phyloP scores from a whole-genome alignment of 2,888 invertebrate genomes.

The Onthophagus sagittarius region DNA sequence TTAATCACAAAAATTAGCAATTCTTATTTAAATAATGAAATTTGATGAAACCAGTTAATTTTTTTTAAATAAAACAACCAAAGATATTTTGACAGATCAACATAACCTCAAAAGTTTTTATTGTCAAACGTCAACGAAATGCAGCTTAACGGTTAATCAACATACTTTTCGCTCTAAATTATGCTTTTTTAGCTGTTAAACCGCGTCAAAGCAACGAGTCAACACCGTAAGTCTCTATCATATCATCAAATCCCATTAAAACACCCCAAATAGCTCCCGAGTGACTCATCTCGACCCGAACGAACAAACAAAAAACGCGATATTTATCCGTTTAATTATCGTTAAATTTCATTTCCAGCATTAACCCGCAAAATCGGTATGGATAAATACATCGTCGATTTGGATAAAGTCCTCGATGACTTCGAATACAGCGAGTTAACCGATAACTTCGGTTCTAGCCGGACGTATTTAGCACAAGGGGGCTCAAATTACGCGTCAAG shows the following conservation, averaged over 20 bases:
- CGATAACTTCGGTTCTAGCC: constrained; percentile 28
- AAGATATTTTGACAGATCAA: neutral
- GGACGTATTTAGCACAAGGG: constrained; percentile 12
- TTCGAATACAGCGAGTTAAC: constrained; percentile 70
- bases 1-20: too few species aligned
- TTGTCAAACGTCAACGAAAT: neutral
- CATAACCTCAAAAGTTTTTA: neutral
- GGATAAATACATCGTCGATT: constrained; percentile 60
- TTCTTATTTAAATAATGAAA: too few species aligned
- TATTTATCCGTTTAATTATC: neutral
- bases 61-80: too few species aligned
- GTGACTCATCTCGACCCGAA: neutral
- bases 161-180: neutral
- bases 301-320: too few species aligned
- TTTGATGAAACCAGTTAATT: too few species aligned
- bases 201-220: neutral
- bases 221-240: neutral
- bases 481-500: constrained; percentile 20
- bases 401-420: constrained; percentile 81
- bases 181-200: neutral
- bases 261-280: neutral
- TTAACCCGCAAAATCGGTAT: constrained; percentile 36
- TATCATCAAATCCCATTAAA: neutral
- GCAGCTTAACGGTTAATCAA: neutral
- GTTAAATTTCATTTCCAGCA: neutral